Conservation (phyloP, 2,113 vertebrate species). For the Laticauda colubrina region DNA sequence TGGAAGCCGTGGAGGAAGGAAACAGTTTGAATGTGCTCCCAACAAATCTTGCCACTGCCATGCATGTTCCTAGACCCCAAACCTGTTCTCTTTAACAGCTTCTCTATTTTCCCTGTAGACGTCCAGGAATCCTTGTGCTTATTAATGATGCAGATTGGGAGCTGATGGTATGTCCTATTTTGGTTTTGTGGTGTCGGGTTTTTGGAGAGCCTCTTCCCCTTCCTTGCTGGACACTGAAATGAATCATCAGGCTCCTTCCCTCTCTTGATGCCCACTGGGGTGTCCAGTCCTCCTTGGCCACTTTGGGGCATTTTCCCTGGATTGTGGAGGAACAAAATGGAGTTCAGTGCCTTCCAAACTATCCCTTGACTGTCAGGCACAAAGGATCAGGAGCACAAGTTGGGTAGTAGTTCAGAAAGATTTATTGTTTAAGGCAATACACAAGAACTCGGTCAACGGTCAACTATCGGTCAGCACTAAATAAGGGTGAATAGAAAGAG, state of each 20-base stretch:
- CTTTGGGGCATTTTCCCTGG: not conserved
- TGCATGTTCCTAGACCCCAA: not conserved
- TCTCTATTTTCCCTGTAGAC: conserved; percentile 74
- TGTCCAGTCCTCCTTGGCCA: not conserved
- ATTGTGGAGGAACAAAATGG: not conserved
- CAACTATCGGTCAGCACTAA: not conserved
- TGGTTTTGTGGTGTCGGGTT: not conserved
- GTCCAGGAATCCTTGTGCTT: conserved; percentile 95
- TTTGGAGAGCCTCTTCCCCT: not conserved
- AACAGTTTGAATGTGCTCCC: not conserved
- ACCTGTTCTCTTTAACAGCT: not conserved
- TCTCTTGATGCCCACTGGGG: not conserved
- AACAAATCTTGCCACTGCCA: not conserved
- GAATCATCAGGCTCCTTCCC: not conserved
- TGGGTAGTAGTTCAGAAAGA: not conserved
- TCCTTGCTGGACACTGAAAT: not conserved
- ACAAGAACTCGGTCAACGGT: not conserved
- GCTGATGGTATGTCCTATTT: conserved; percentile 86
- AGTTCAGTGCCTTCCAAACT: not conserved
- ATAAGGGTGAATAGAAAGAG: not conserved
- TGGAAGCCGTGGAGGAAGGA: too few relatives aligned
- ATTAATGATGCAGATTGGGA: conserved; percentile 98
- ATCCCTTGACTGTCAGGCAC: not conserved
- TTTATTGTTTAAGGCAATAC: not conserved
- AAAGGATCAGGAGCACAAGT: not conserved